Conservation (phyloP, 1,140 invertebrate species). For the Lepidurus packardi region DNA sequence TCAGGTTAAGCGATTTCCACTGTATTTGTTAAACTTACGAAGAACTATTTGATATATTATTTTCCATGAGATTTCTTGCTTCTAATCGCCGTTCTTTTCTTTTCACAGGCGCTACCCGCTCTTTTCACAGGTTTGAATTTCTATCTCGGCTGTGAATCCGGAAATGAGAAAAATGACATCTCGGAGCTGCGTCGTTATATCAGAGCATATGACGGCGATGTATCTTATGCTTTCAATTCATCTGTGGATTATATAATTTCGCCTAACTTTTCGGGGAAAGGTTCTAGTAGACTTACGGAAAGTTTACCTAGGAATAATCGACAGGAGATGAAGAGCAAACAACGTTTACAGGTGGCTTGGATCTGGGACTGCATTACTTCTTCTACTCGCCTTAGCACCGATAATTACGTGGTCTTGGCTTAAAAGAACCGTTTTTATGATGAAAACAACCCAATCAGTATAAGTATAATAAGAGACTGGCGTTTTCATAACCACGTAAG, state of each 20-base stretch:
- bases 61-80: neutral
- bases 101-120: neutral
- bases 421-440: neutral
- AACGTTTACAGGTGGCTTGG: neutral
- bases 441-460: too few relatives aligned
- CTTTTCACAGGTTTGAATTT: constrained; percentile 7
- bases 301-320: neutral
- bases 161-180: neutral
- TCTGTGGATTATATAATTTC: neutral
- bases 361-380: neutral
- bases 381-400: constrained; percentile 10
- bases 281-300: neutral
- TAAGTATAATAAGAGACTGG: too few relatives aligned
- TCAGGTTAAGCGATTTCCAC: too few relatives aligned
- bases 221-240: neutral
- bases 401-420: neutral
- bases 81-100: neutral
- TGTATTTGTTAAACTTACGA: too few relatives aligned
- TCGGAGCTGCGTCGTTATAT: neutral
- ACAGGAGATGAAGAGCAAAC: constrained; percentile 10
- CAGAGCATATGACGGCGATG: neutral
- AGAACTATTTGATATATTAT: neutral
- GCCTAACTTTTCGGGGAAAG: neutral
- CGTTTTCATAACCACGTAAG: too few relatives aligned
- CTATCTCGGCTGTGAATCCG: neutral